These are phyloP conservation scores for Hedychridium roseum DNA, from an alignment of 2,888 invertebrate species.

Conservation along the genomic window DNA sequence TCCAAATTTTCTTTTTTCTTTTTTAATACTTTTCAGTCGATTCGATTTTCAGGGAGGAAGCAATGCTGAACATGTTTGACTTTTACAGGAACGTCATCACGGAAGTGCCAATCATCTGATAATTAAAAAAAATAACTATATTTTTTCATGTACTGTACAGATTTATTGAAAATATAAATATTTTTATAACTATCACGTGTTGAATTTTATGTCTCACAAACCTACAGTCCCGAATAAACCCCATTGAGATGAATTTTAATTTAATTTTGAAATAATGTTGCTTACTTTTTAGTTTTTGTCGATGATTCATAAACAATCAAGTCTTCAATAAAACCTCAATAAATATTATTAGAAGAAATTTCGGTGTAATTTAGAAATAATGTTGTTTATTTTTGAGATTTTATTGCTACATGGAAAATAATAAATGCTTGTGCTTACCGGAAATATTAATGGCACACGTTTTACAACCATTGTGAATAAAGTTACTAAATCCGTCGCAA, in stretches of 20 bases:
- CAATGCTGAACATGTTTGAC: conserved; percentile 25
- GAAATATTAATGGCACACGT: conserved; percentile 78
- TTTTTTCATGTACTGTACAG: conserved; percentile 11
- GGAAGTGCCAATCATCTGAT: no score
- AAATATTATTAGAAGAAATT: background rate
- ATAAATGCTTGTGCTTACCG: no score
- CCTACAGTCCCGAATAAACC: no score
- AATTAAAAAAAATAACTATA: background rate
- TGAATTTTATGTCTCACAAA: background rate
- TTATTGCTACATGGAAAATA: no score
- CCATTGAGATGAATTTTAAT: no score
- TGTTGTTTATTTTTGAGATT: no score
- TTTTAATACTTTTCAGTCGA: no score
- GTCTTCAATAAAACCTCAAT: background rate
- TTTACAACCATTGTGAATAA: conserved; percentile 77
- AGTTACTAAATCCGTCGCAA: conserved; percentile 81
- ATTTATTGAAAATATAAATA: conserved; percentile 1
- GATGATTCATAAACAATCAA: background rate
- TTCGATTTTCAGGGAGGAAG: no score
- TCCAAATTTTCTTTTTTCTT: no score
- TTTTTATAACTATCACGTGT: background rate
- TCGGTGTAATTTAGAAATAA: background rate
- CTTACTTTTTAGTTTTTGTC: background rate
- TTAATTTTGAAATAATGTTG: no score
- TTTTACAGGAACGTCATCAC: conserved; percentile 29